These are phyloP conservation scores for Orycteropus afer DNA, from an alignment of 2,113 vertebrate genomes.

Conservation along the genomic window DNA sequence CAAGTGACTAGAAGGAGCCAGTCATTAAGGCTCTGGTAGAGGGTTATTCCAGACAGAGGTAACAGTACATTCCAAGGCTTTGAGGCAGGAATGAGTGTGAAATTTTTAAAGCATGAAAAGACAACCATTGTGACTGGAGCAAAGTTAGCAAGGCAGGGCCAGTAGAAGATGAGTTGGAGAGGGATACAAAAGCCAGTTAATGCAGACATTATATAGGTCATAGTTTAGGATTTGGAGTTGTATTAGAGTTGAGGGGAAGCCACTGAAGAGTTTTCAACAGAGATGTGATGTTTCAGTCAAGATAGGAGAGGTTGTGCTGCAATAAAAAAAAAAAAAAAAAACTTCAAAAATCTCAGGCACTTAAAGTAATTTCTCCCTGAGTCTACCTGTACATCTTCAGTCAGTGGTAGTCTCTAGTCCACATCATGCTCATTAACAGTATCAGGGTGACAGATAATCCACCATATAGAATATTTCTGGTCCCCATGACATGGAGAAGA, in stretches of 20 bases:
- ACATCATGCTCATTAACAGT: neutral
- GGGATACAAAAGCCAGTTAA: neutral
- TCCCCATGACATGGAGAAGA: neutral
- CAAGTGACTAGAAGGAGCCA: neutral
- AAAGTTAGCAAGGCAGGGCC: too few relatives aligned
- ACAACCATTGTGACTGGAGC: neutral
- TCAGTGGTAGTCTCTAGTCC: neutral
- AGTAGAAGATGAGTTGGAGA: neutral
- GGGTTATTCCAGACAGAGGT: neutral
- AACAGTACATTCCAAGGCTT: neutral
- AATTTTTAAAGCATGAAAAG: neutral
- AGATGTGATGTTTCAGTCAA: neutral
- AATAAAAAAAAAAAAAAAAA: neutral
- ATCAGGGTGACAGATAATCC: neutral
- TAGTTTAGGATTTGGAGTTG: neutral
- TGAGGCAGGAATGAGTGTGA: too few relatives aligned
- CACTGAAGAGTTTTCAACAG: neutral
- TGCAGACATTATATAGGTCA: accelerated
- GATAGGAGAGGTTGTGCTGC: neutral
- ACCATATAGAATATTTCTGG: neutral
- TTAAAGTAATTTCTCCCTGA: neutral
- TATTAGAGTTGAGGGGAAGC: accelerated
- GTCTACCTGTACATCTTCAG: neutral
- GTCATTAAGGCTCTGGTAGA: neutral
- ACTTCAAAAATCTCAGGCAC: neutral